Conservation (phyloP, 2,797 vertebrate genomes). For the Steatocranus sp. region DNA sequence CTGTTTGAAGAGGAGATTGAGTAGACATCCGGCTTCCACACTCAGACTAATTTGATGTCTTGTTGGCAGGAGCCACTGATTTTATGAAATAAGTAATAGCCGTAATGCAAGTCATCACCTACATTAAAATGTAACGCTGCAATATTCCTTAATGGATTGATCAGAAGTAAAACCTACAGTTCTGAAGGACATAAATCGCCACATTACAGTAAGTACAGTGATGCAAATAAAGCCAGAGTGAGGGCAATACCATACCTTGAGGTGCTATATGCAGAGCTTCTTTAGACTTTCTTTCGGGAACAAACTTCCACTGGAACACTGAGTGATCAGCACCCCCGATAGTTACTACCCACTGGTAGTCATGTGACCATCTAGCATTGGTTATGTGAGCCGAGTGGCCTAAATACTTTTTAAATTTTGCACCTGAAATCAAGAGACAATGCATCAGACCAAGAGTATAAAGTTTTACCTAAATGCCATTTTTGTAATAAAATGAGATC, state of each 20-base stretch:
- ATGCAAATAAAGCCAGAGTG: not conserved
- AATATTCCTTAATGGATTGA: not conserved
- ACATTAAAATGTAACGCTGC: not conserved
- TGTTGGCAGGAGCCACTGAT: slow-evolving; percentile 18
- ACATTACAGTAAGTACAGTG: not conserved
- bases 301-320: slow-evolving; percentile 98
- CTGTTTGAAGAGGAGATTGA: not conserved
- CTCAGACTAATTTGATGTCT: slow-evolving; percentile 23
- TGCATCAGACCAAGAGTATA: not conserved
- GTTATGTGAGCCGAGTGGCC: slow-evolving; percentile 98
- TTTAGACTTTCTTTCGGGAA: slow-evolving; percentile 93
- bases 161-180: not conserved
- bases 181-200: not conserved
- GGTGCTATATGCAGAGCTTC: slow-evolving; percentile 91
- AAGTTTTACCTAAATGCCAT: not conserved
- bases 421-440: slow-evolving; percentile 77
- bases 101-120: slow-evolving; percentile 8
- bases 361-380: slow-evolving; percentile 95
- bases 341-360: slow-evolving; percentile 97
- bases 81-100: slow-evolving; percentile 8
- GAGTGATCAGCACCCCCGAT: slow-evolving; percentile 98
- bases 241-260: slow-evolving; percentile 78
- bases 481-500: not conserved
- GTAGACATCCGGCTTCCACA: not conserved
- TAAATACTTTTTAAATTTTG: slow-evolving; percentile 97